phyloP scores from a whole-genome alignment of 2,797 vertebrate genomes.

The Sebastolobus alascanus region DNA sequence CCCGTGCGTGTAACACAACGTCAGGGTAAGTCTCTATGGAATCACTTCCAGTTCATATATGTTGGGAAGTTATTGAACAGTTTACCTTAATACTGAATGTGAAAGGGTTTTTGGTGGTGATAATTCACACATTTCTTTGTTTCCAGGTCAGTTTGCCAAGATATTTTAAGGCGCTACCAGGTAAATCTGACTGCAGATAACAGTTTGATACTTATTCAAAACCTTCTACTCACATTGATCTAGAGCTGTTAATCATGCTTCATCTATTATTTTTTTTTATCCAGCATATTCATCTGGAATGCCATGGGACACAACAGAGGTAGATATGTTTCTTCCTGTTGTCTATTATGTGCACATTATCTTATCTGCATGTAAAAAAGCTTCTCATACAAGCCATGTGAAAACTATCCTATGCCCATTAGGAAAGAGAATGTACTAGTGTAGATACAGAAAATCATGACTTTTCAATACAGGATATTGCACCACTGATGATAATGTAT shows the following conservation, averaged over 20 bases:
- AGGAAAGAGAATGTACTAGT: background rate
- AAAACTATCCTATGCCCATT: background rate
- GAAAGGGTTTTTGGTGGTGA: background rate
- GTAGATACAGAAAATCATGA: background rate
- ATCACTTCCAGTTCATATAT: background rate
- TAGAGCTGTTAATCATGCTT: background rate
- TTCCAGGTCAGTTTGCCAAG: conserved; percentile 57
- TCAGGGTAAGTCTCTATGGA: conserved; percentile 45
- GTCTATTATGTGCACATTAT: background rate
- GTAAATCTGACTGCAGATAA: conserved; percentile 49
- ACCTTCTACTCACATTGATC: accelerated
- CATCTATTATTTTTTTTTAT: conserved; percentile 6
- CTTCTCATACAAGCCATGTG: background rate
- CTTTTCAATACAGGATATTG: background rate
- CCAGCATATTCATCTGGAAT: conserved; percentile 72
- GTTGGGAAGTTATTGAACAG: background rate
- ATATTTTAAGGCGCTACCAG: conserved; percentile 41
- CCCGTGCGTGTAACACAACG: accelerated
- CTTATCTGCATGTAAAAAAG: background rate
- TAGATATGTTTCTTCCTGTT: conserved; percentile 32
- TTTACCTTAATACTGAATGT: background rate
- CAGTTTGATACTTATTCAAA: background rate
- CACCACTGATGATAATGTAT: background rate
- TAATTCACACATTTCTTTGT: conserved; percentile 16
- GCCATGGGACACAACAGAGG: conserved; percentile 63